A percentile compares a stretch with the other conserved stretches of the same genome.
Evolutionary conservation across 2,797 vertebrate species (phyloP).

Genomic region (Hylomyscus alleni): DNA sequence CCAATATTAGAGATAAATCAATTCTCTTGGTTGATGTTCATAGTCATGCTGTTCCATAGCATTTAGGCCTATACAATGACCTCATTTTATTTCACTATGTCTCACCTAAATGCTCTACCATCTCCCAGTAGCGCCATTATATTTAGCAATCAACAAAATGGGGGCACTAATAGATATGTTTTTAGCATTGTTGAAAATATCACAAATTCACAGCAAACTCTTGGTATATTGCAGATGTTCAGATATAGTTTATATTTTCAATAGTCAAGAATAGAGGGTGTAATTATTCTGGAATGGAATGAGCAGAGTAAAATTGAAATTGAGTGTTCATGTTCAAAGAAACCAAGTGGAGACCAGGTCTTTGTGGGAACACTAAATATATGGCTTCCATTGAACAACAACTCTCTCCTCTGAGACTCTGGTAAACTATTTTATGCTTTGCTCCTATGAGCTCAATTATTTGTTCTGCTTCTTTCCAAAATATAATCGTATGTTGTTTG

Average conservation of each 20-base stretch:
- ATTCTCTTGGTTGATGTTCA: neutral
- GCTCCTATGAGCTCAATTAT: neutral
- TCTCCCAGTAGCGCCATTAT: neutral
- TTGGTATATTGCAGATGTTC: neutral
- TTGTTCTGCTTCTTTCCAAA: conserved; percentile 4
- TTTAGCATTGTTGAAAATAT: conserved; percentile 16
- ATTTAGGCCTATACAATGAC: neutral
- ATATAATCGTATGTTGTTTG: neutral
- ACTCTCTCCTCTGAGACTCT: neutral
- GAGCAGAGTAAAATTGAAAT: neutral
- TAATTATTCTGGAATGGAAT: conserved; percentile 13
- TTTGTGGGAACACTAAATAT: neutral
- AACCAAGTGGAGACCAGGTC: neutral
- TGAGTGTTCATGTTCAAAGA: neutral
- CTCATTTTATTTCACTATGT: neutral
- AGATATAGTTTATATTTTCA: neutral
- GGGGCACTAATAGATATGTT: neutral
- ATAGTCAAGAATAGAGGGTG: neutral
- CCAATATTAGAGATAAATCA: neutral
- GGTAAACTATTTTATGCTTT: neutral
- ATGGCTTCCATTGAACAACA: neutral
- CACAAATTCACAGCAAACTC: neutral
- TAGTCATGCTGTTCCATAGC: neutral
- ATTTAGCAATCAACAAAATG: neutral
- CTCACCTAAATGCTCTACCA: neutral